Evolutionary conservation across 1,140 invertebrate species (phyloP).

Genomic region (Drosophila simulans): DNA sequence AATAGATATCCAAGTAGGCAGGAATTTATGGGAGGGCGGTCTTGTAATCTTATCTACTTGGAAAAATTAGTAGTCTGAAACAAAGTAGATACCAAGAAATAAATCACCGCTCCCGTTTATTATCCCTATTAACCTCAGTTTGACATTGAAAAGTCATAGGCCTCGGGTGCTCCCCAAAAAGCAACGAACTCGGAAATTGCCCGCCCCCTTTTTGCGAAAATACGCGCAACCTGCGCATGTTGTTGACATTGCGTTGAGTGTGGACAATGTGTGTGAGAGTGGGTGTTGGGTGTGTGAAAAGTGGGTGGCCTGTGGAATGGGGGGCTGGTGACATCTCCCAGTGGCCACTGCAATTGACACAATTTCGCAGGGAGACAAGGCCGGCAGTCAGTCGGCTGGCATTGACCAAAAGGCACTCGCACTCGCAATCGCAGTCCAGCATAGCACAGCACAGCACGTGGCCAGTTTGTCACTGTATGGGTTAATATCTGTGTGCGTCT

Average conservation of each 20-base stretch:
- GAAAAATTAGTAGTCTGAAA: neutral
- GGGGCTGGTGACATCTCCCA: constrained; percentile 14
- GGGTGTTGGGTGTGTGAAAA: neutral
- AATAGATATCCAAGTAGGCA: neutral
- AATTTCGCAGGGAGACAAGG: constrained; percentile 71
- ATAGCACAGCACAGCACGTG: constrained; percentile 33
- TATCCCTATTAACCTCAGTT: constrained; percentile 1
- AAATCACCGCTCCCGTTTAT: constrained; percentile 19
- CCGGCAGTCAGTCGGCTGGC: constrained; percentile 33
- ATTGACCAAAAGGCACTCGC: constrained; percentile 56
- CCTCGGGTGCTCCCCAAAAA: constrained; percentile 5
- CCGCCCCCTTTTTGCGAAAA: constrained; percentile 26
- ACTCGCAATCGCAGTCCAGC: constrained; percentile 2
- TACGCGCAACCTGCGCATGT: constrained; percentile 69
- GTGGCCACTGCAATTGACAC: constrained; percentile 80
- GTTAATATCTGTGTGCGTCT: constrained; percentile 23
- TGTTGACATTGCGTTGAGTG: constrained; percentile 61
- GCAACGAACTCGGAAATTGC: neutral
- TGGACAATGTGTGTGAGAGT: constrained; percentile 8
- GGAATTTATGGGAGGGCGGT: too few relatives aligned
- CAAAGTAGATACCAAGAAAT: neutral
- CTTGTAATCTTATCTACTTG: neutral
- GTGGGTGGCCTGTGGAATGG: neutral
- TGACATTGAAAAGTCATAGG: constrained; percentile 52
- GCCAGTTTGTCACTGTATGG: constrained; percentile 14